phyloP scores from a whole-genome alignment of 2,797 vertebrate genomes.

The Diplodus puntazzo region DNA sequence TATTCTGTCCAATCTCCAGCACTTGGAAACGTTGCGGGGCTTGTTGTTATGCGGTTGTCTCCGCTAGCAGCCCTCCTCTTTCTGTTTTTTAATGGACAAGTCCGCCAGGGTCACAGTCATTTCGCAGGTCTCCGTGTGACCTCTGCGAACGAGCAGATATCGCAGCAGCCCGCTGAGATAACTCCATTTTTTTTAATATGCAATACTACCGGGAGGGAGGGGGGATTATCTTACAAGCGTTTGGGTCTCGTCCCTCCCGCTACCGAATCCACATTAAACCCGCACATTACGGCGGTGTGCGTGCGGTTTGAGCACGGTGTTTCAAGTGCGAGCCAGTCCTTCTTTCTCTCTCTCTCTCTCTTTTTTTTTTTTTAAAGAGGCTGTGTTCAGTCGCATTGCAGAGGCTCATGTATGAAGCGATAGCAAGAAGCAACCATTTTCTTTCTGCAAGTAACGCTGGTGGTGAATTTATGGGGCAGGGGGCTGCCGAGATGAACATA shows the following conservation, averaged over 20 bases:
- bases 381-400: constrained; percentile 86
- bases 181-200: constrained; percentile 54
- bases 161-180: constrained; percentile 63
- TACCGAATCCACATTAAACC: constrained; percentile 13
- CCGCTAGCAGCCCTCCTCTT: not conserved
- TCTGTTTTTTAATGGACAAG: not conserved
- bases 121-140: constrained; percentile 72
- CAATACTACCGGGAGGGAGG: constrained; percentile 7
- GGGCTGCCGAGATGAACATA: constrained; percentile 26
- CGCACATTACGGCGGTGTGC: not conserved
- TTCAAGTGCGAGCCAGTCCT: constrained; percentile 17
- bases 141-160: constrained; percentile 72
- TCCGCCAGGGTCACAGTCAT: constrained; percentile 5
- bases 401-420: constrained; percentile 81
- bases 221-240: constrained; percentile 53
- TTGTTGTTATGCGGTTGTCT: constrained; percentile 11
- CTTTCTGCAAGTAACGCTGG: constrained; percentile 70
- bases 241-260: constrained; percentile 39
- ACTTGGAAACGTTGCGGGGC: constrained; percentile 21
- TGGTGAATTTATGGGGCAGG: constrained; percentile 52
- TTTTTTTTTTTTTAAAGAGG: constrained; percentile 30
- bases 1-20: constrained; percentile 54
- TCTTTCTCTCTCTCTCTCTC: no score
- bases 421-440: constrained; percentile 84
- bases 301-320: constrained; percentile 24